Base-by-base conservation (phyloP, 1,140 invertebrate genomes). In the Medauroidea extradentata region DNA sequence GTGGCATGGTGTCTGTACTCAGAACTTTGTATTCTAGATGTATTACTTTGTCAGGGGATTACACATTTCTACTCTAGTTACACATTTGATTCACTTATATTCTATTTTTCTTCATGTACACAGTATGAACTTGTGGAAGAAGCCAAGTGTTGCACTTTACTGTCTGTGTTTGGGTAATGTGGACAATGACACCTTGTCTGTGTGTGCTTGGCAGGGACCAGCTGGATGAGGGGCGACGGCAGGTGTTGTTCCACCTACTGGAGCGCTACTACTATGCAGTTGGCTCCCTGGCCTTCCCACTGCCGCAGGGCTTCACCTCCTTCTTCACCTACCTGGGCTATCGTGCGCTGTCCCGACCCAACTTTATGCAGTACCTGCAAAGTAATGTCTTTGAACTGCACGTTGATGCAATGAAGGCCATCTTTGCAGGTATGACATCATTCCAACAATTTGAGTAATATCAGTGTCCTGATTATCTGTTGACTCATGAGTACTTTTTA, bases 291-390 rank as follows among this genome's bases (percentile, higher is more conserved):
- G 89, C 89, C 9, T 93, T 88, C 74, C 90, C 91, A 1, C 74
- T 91, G 57, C 90, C 90, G 24, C 86, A 90, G 69, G 91, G 91
- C 19, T 93, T 92, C 67, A 86, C 86, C 11, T 91, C 90, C 11
- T 93, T 93, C 75, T 90, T 93, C 68, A 88, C 90, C 9, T 92
- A 90, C 71, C 78, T 93, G 42, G 90, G 89, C 1, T 91, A 91
- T 70, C 78, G 85, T 61, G 84, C 87, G 2, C 69, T 93, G 53
- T 80, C 82, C 46, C 90, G 87, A 71, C 77, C 85, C 44, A 85
- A 85, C 65, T 93, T 93, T 70, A 65, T 90, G 38, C 89, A 91
- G 71, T 90, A 91, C 69, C 84, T 91, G 38, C 84, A 88, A 63
- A 78, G 88, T 54, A 86, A 87, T 66, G 89, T 91, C 49, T 88